These are phyloP conservation scores for Thecocarcelia acutangulata DNA, from an alignment of 2,888 invertebrate genomes.

Conservation along the genomic window DNA sequence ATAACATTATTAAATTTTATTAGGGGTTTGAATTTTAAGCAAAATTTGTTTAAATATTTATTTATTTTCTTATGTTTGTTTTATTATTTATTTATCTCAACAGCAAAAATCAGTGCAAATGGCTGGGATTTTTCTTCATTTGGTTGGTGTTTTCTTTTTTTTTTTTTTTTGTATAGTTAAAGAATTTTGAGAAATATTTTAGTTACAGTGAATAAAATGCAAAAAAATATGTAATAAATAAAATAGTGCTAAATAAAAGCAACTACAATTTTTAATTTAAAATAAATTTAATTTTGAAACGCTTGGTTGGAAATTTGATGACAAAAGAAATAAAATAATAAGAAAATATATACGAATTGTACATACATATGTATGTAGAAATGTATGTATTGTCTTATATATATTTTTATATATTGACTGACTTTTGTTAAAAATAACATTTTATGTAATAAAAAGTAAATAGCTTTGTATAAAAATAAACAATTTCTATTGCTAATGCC, in stretches of 20 bases:
- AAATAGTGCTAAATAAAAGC: conserved; percentile 47
- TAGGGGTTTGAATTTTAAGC: conserved; percentile 22
- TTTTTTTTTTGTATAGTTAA: conserved; percentile 18
- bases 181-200: conserved; percentile 65
- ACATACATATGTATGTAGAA: neutral
- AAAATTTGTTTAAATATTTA: conserved; percentile 57
- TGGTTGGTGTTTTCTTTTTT: conserved; percentile 53
- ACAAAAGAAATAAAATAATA: conserved; percentile 41
- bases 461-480: conserved; percentile 41
- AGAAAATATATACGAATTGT: neutral
- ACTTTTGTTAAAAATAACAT: conserved; percentile 31
- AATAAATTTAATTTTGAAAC: conserved; percentile 53
- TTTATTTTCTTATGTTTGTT: conserved; percentile 39
- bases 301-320: conserved; percentile 54
- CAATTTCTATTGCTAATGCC: conserved; percentile 32
- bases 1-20: neutral
- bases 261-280: conserved; percentile 45
- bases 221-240: conserved; percentile 31
- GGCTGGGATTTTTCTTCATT: conserved; percentile 60
- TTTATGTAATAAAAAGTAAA: conserved; percentile 40
- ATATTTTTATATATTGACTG: conserved; percentile 17
- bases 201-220: conserved; percentile 56
- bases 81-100: conserved; percentile 38
- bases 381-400: neutral
- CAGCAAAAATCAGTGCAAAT: conserved; percentile 53